A percentile compares a stretch with the other conserved stretches of the same genome.
Evolutionary conservation across 2,888 invertebrate genomes (phyloP).

Genomic region (Tetanocera ferruginea): DNA sequence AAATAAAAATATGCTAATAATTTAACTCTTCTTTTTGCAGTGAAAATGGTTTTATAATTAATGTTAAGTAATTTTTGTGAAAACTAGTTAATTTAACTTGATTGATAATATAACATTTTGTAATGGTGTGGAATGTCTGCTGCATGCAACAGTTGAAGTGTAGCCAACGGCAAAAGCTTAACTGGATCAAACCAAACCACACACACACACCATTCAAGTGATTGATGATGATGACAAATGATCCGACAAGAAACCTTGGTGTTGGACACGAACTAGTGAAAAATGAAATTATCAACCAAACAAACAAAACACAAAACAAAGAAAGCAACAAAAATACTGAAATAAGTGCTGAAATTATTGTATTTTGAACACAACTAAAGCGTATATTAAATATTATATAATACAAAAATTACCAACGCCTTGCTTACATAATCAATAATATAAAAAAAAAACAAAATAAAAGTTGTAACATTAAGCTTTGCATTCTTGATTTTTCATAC

Average conservation of each 20-base stretch:
- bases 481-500: too few species aligned
- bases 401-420: background rate
- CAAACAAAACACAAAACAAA: background rate
- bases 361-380: background rate
- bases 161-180: background rate
- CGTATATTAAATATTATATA: background rate
- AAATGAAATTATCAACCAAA: background rate
- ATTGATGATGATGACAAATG: background rate
- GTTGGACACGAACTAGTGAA: background rate
- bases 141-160: background rate
- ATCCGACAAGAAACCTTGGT: background rate
- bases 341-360: constrained; percentile 7
- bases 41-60: constrained; percentile 48
- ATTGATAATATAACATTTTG: constrained; percentile 11
- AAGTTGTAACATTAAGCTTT: background rate
- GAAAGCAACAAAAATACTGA: constrained; percentile 7
- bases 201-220: background rate
- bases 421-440: constrained; percentile 18
- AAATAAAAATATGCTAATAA: too few species aligned
- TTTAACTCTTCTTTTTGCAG: constrained; percentile 45
- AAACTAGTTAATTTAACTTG: constrained; percentile 29
- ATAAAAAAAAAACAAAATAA: background rate
- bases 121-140: background rate
- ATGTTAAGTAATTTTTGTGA: constrained; percentile 42
- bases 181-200: background rate